A percentile compares a stretch with the other conserved stretches of the same genome.
Evolutionary conservation across 2,888 invertebrate species (phyloP).

Genomic region (Drosophila kambysellisi): DNA sequence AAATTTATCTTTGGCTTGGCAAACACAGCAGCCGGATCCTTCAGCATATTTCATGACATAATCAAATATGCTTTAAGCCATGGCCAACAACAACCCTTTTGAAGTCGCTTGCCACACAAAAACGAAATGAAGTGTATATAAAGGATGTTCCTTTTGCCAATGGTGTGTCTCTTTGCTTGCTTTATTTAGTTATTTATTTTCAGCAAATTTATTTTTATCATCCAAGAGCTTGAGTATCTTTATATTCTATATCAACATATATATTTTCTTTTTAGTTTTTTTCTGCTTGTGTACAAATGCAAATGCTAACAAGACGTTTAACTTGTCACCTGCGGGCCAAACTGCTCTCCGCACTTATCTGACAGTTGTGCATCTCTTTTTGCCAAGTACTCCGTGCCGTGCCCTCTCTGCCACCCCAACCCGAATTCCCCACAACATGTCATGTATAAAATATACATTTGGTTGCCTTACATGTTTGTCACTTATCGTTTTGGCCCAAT

Average conservation of each 20-base stretch:
- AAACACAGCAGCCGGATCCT: slow-evolving; percentile 51
- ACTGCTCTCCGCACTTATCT: slow-evolving; percentile 73
- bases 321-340: slow-evolving; percentile 80
- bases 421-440: slow-evolving; percentile 1
- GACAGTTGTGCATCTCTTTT: slow-evolving; percentile 74
- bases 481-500: slow-evolving; percentile 74
- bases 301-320: slow-evolving; percentile 80
- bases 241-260: slow-evolving; percentile 3
- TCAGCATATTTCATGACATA: slow-evolving; percentile 74
- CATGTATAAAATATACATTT: slow-evolving; percentile 73
- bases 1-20: slow-evolving; percentile 72
- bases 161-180: slow-evolving; percentile 23
- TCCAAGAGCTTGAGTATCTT: slow-evolving; percentile 19
- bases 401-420: background rate
- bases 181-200: slow-evolving; percentile 66
- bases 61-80: slow-evolving; percentile 80
- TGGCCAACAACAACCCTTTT: slow-evolving; percentile 66
- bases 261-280: slow-evolving; percentile 31
- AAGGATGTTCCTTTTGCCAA: slow-evolving; percentile 42
- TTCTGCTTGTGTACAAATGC: slow-evolving; percentile 37
- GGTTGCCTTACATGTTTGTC: slow-evolving; percentile 76
- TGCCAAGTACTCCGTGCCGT: slow-evolving; percentile 15
- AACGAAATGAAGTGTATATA: slow-evolving; percentile 66
- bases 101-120: slow-evolving; percentile 50
- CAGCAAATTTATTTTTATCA: slow-evolving; percentile 41